A percentile compares a stretch with the other conserved stretches of the same genome.
These are phyloP conservation scores for Ctenochaetus hawaiiensis DNA, from an alignment of 2,797 vertebrate genomes.

Conservation along the genomic window DNA sequence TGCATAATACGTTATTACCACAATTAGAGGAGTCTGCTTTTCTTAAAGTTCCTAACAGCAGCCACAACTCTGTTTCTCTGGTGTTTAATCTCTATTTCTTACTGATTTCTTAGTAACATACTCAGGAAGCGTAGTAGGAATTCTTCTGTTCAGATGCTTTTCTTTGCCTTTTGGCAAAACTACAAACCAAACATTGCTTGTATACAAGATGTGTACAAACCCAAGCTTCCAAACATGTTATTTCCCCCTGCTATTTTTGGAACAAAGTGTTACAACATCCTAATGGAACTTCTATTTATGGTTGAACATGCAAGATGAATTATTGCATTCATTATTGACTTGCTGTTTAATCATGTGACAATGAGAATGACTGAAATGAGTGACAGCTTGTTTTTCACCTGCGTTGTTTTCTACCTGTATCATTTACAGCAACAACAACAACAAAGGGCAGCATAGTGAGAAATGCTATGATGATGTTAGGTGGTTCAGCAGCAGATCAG, in stretches of 20 bases:
- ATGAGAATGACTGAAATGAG: constrained; percentile 10
- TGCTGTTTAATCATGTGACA: constrained; percentile 17
- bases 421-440: constrained; percentile 18
- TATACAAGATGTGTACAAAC: constrained; percentile 26
- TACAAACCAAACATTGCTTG: constrained; percentile 14
- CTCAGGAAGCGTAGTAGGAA: neutral
- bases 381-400: constrained; percentile 11
- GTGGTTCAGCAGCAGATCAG: constrained; percentile 18
- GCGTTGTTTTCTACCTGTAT: neutral
- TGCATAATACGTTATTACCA: neutral
- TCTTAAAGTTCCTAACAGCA: neutral
- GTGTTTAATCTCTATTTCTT: neutral
- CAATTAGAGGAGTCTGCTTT: neutral
- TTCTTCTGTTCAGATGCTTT: neutral
- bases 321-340: constrained; percentile 23
- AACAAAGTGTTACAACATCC: constrained; percentile 27
- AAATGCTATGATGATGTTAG: constrained; percentile 23
- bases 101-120: neutral
- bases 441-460: constrained; percentile 1
- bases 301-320: constrained; percentile 22
- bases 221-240: constrained; percentile 31
- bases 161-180: constrained; percentile 44
- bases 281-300: constrained; percentile 27
- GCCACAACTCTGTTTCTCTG: neutral
- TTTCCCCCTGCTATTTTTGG: constrained; percentile 49